These are phyloP conservation scores for Bicyclus anynana DNA, from an alignment of 1,140 invertebrate species.

Conservation along the genomic window DNA sequence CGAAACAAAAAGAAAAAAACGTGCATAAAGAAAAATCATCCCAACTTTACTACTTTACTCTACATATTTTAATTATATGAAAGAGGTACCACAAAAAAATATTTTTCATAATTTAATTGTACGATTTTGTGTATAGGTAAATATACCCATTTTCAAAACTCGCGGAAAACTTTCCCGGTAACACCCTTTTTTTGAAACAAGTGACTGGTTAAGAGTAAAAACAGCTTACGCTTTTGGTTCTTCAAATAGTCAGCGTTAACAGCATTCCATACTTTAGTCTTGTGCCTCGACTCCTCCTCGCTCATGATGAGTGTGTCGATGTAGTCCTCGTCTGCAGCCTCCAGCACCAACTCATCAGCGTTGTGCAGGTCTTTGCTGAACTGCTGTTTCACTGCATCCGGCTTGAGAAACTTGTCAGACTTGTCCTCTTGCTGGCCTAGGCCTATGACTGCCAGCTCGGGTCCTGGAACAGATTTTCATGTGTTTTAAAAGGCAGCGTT, in stretches of 20 bases:
- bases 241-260: conserved; percentile 90
- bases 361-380: conserved; percentile 44
- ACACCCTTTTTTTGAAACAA: not conserved
- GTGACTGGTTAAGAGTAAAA: not conserved
- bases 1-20: no score
- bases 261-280: conserved; percentile 90
- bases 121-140: no score
- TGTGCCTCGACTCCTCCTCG: conserved; percentile 86
- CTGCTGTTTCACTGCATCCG: conserved; percentile 41
- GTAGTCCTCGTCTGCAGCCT: conserved; percentile 96
- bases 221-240: conserved; percentile 84
- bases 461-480: conserved; percentile 33
- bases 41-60: no score
- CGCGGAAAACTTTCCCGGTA: no score
- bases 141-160: not conserved
- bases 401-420: conserved; percentile 50
- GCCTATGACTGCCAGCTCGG: conserved; percentile 61
- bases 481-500: no score
- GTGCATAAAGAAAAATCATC: no score
- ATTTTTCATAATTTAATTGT: no score
- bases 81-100: no score
- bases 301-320: conserved; percentile 92
- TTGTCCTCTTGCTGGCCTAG: conserved; percentile 48
- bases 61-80: no score
- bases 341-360: conserved; percentile 85